Percentiles rank a stretch among this genome's conserved stretches.
Evolutionary conservation across 2,888 invertebrate genomes (phyloP).

Genomic region (Chymomyza amoena): DNA sequence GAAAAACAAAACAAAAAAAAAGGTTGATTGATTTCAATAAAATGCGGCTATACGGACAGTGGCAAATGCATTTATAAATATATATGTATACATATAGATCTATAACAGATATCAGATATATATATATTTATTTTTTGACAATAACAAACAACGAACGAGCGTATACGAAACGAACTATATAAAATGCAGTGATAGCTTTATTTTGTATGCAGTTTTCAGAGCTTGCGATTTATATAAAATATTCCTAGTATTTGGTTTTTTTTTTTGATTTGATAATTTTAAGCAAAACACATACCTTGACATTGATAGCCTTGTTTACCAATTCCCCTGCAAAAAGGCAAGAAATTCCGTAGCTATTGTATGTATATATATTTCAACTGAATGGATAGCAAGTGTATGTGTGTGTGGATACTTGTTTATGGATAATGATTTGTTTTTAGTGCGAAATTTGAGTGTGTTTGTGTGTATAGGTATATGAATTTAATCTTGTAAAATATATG

Average conservation of each 20-base stretch:
- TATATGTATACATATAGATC: background rate
- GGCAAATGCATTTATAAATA: constrained; percentile 29
- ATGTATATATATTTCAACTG: constrained; percentile 65
- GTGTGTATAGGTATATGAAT: background rate
- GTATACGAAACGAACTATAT: constrained; percentile 49
- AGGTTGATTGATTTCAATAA: background rate
- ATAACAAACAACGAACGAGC: constrained; percentile 43
- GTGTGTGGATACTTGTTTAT: constrained; percentile 14
- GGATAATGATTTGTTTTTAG: background rate
- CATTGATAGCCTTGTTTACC: constrained; percentile 99
- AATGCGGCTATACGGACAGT: constrained; percentile 36
- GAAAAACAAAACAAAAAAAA: constrained; percentile 24
- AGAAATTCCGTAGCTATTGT: constrained; percentile 79
- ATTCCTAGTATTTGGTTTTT: constrained; percentile 9
- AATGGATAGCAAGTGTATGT: constrained; percentile 29
- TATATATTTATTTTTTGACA: background rate
- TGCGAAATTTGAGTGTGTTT: constrained; percentile 39
- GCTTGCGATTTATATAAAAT: background rate
- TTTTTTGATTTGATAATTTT: constrained; percentile 52
- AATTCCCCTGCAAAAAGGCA: constrained; percentile 90
- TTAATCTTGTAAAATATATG: background rate
- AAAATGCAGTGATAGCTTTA: constrained; percentile 59
- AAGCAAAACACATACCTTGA: constrained; percentile 87
- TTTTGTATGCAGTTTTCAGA: constrained; percentile 1
- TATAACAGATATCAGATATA: background rate